These are phyloP conservation scores for Oncopeltus fasciatus DNA, from an alignment of 1,140 invertebrate species.

Conservation along the genomic window DNA sequence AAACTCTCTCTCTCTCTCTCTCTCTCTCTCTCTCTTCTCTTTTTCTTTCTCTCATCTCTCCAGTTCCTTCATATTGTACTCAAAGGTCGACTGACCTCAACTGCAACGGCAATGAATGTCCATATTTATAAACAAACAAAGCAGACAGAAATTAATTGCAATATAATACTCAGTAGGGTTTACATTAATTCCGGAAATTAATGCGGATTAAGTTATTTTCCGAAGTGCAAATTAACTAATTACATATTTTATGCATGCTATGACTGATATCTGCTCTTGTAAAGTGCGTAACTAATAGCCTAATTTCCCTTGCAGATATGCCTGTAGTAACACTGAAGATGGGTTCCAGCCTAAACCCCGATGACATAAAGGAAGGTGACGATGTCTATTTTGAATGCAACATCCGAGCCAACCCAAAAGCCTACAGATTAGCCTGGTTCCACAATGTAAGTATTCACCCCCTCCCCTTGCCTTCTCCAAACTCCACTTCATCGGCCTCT, in stretches of 20 bases:
- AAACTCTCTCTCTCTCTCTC: background rate
- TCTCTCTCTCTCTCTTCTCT: background rate
- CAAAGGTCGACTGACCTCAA: too few species aligned
- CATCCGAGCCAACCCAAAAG: constrained; percentile 64
- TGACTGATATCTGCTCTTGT: background rate
- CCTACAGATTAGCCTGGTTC: constrained; percentile 67
- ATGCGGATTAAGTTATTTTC: too few species aligned
- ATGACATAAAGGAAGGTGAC: constrained; percentile 71
- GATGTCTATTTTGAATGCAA: constrained; percentile 39
- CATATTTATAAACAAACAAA: too few species aligned
- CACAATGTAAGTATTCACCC: constrained; percentile 54
- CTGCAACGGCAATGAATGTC: too few species aligned
- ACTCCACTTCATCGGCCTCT: background rate
- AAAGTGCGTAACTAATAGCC: background rate
- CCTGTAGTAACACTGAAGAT: constrained; percentile 61
- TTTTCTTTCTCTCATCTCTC: too few species aligned
- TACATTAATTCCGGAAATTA: too few species aligned
- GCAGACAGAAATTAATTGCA: too few species aligned
- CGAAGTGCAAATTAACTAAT: background rate
- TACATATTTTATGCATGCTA: background rate
- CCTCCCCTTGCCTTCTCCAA: background rate
- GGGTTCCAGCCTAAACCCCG: constrained; percentile 59
- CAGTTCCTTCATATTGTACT: too few species aligned
- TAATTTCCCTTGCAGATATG: constrained; percentile 40
- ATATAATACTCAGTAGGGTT: too few species aligned